Percentiles rank a stretch among this genome's conserved stretches.
These are phyloP conservation scores for Sternarchorhynchus goeldii DNA, from an alignment of 2,797 vertebrate genomes.

Conservation along the genomic window DNA sequence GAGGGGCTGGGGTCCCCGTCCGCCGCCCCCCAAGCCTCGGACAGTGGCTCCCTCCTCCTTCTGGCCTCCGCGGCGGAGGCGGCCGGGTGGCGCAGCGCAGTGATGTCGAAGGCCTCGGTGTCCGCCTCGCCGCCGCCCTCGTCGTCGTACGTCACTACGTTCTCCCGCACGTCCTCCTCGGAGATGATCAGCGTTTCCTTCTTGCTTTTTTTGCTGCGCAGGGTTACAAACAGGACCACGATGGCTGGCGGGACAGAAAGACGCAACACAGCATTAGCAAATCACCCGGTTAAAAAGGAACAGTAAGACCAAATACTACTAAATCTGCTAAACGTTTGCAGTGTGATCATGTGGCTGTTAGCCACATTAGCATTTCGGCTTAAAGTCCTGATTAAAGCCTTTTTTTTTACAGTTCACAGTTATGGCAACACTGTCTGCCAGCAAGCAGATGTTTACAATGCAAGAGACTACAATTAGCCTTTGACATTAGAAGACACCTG, in stretches of 20 bases:
- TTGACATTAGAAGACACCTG: slow-evolving; percentile 32
- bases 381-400: not conserved
- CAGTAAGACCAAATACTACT: not conserved
- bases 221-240: slow-evolving; percentile 87
- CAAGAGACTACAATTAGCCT: slow-evolving; percentile 29
- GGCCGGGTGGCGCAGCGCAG: slow-evolving; percentile 83
- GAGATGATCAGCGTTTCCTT: slow-evolving; percentile 90
- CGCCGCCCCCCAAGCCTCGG: slow-evolving; percentile 59
- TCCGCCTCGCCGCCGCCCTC: slow-evolving; percentile 92
- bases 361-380: not conserved
- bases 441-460: not conserved
- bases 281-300: too few relatives aligned
- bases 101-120: slow-evolving; percentile 92
- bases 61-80: slow-evolving; percentile 80
- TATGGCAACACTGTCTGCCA: not conserved
- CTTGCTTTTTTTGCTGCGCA: slow-evolving; percentile 82
- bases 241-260: slow-evolving; percentile 74
- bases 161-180: slow-evolving; percentile 90
- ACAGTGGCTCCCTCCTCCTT: slow-evolving; percentile 76
- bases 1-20: slow-evolving; percentile 61
- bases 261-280: not conserved
- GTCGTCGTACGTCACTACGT: slow-evolving; percentile 91
- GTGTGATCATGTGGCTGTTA: too few relatives aligned
- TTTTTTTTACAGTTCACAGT: not conserved
- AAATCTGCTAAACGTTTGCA: too few relatives aligned